phyloP scores from a whole-genome alignment of 2,113 vertebrate species.

The Danio rerio region DNA sequence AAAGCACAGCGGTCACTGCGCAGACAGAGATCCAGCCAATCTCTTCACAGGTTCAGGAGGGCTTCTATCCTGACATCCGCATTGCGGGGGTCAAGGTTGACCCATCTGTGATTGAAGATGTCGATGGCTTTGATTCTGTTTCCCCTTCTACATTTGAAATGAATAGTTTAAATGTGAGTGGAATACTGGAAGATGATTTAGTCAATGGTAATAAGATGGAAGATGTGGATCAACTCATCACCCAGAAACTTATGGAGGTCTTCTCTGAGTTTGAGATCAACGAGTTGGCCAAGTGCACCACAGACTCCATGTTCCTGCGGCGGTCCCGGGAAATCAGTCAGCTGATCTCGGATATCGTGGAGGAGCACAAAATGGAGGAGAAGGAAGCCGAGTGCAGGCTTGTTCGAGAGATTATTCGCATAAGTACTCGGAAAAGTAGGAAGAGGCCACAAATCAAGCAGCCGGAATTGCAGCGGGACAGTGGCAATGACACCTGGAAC shows the following conservation, averaged over 20 bases:
- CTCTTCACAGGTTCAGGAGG: conserved; percentile 59
- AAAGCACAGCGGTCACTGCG: conserved; percentile 67
- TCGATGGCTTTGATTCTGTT: conserved; percentile 76
- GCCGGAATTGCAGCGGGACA: conserved; percentile 77
- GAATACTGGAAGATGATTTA: conserved; percentile 72
- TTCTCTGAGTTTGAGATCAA: conserved; percentile 97
- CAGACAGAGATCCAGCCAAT: conserved; percentile 63
- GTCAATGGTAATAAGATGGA: conserved; percentile 80
- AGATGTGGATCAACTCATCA: conserved; percentile 89
- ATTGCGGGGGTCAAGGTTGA: conserved; percentile 74
- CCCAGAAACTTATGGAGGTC: conserved; percentile 92
- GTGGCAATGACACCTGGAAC: conserved; percentile 92
- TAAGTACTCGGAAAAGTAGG: conserved; percentile 87
- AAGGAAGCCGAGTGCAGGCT: conserved; percentile 92
- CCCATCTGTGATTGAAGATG: conserved; percentile 53
- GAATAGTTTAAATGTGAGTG: conserved; percentile 70
- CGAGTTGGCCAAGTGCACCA: conserved; percentile 91
- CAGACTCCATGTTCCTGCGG: conserved; percentile 92
- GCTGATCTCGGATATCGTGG: conserved; percentile 90
- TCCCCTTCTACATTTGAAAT: background rate
- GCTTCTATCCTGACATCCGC: conserved; percentile 86
- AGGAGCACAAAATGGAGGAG: conserved; percentile 87
- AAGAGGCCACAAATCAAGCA: conserved; percentile 66
- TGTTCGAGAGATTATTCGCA: conserved; percentile 93
- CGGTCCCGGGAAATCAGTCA: conserved; percentile 93